Conservation (phyloP, 2,888 invertebrate genomes). For the Rhagophthalmus giganteus region DNA sequence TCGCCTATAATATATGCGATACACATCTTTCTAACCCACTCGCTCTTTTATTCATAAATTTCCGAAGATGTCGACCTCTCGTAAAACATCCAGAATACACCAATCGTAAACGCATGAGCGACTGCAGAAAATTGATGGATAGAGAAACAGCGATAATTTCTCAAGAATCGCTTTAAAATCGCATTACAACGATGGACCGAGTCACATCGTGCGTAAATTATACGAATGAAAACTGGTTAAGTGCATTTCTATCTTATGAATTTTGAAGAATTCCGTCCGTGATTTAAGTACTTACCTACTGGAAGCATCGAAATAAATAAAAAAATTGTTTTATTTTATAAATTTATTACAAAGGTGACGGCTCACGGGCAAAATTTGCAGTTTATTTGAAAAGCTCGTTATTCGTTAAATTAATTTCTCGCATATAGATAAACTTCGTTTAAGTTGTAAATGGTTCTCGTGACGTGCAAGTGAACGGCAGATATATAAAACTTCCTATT, state of each 20-base stretch:
- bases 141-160: constrained; percentile 16
- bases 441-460: no score
- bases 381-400: not conserved
- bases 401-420: not conserved
- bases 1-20: no score
- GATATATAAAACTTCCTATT: constrained; percentile 14
- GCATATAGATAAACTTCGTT: no score
- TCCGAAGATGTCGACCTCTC: constrained; percentile 9
- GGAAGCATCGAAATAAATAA: no score
- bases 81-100: constrained; percentile 12
- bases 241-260: no score
- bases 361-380: no score
- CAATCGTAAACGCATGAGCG: constrained; percentile 14
- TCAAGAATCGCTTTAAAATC: constrained; percentile 9
- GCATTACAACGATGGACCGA: constrained; percentile 10
- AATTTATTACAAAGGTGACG: no score
- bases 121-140: constrained; percentile 16
- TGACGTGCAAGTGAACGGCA: not conserved
- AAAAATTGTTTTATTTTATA: no score
- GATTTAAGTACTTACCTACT: no score
- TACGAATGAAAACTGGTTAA: constrained; percentile 6
- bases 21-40: no score
- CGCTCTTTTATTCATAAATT: no score
- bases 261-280: no score
- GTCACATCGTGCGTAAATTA: constrained; percentile 6